Percentiles rank a stretch among this genome's conserved stretches.
These are phyloP conservation scores for Zaprionus lineosus DNA, from an alignment of 2,888 invertebrate species.

Conservation along the genomic window DNA sequence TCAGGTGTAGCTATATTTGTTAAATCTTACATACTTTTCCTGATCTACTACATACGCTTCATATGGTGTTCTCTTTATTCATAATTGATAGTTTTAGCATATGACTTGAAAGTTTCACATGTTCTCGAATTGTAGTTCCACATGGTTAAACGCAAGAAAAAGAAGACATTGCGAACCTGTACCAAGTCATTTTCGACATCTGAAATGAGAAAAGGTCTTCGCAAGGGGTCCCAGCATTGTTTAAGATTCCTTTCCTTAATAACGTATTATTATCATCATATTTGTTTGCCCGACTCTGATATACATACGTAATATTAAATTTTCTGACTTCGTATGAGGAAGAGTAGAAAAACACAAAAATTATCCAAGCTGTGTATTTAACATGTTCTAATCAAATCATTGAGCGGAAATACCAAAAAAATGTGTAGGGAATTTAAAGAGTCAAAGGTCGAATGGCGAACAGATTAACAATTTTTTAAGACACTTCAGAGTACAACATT, in stretches of 20 bases:
- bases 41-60: no score
- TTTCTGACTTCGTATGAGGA: conserved; percentile 16
- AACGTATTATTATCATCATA: conserved; percentile 79
- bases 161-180: conserved; percentile 54
- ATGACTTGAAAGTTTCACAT: conserved; percentile 36
- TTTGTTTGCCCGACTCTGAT: conserved; percentile 67
- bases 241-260: conserved; percentile 52
- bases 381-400: no score
- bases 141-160: conserved; percentile 74
- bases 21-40: no score
- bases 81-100: conserved; percentile 32
- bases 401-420: no score
- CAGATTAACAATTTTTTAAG: no score
- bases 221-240: conserved; percentile 67
- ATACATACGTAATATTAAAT: conserved; percentile 30
- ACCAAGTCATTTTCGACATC: no score
- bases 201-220: conserved; percentile 24
- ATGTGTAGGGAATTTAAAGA: no score
- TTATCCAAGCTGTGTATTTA: no score
- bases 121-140: conserved; percentile 69
- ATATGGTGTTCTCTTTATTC: no score
- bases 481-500: no score
- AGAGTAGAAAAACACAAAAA: conserved; percentile 20
- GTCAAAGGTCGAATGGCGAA: no score
- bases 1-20: no score